These are phyloP conservation scores for Parelbella ahira DNA, from an alignment of 2,888 invertebrate genomes.

Conservation along the genomic window DNA sequence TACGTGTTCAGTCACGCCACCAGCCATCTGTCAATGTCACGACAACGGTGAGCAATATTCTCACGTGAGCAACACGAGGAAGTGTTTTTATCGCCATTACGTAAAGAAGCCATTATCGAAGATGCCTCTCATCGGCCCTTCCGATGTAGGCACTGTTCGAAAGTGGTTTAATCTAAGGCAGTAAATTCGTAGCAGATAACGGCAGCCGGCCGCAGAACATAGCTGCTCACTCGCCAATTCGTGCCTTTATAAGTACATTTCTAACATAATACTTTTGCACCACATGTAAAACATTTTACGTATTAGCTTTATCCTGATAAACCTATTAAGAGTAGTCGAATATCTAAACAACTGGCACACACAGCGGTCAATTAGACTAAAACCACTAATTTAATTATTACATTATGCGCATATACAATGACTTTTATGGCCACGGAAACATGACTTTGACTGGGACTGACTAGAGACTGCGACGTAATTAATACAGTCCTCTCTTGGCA, in stretches of 20 bases:
- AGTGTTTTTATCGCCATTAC: conserved; percentile 63
- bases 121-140: conserved; percentile 44
- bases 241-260: conserved; percentile 54
- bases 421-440: no score
- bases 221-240: conserved; percentile 58
- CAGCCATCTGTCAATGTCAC: conserved; percentile 62
- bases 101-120: conserved; percentile 59
- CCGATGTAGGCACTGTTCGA: conserved; percentile 46
- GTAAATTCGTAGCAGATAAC: conserved; percentile 70
- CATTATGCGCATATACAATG: no score
- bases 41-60: conserved; percentile 48
- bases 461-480: no score
- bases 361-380: no score
- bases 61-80: conserved; percentile 59
- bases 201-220: conserved; percentile 54
- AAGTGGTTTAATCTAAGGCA: conserved; percentile 53
- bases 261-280: conserved; percentile 36
- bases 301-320: no score
- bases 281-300: conserved; percentile 10
- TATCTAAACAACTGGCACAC: no score
- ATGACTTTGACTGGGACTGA: no score
- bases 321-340: no score
- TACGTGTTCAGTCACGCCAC: conserved; percentile 39
- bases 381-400: no score
- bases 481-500: no score